phyloP scores from a whole-genome alignment of 2,888 invertebrate species.

The Cosmorhoe ocellata region DNA sequence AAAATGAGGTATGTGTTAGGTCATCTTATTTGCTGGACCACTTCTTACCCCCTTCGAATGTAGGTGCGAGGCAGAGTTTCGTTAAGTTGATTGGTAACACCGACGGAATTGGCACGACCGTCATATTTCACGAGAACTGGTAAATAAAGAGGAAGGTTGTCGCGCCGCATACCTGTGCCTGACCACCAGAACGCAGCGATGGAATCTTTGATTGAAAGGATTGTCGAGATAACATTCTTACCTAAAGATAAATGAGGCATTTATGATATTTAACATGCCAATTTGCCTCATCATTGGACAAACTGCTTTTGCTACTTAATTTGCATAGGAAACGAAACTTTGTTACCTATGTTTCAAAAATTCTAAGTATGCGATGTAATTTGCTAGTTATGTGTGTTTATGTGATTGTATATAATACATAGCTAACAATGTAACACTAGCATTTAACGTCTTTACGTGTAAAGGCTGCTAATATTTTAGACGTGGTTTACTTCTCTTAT shows the following conservation, averaged over 20 bases:
- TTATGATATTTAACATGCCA: constrained; percentile 7
- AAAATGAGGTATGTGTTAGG: constrained; percentile 55
- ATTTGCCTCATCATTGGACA: background rate
- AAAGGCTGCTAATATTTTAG: constrained; percentile 18
- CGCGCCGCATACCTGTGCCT: constrained; percentile 34
- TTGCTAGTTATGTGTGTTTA: constrained; percentile 3
- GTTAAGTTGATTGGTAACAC: constrained; percentile 50
- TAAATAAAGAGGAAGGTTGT: constrained; percentile 51
- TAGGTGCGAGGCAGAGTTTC: constrained; percentile 28
- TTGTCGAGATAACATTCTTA: constrained; percentile 36
- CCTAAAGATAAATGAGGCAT: constrained; percentile 21
- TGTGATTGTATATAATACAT: constrained; percentile 15
- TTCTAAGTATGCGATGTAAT: constrained; percentile 7
- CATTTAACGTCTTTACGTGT: constrained; percentile 6
- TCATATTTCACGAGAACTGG: constrained; percentile 68
- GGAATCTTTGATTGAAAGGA: constrained; percentile 42
- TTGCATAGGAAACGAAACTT: background rate
- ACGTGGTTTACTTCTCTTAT: constrained; percentile 31
- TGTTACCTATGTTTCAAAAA: too few relatives aligned
- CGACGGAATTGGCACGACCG: constrained; percentile 50
- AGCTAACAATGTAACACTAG: constrained; percentile 19
- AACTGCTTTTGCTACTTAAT: background rate
- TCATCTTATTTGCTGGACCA: constrained; percentile 41
- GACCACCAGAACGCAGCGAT: constrained; percentile 36
- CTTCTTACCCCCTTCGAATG: constrained; percentile 25